Evolutionary conservation across 2,113 vertebrate species (phyloP).

Genomic region (Motacilla alba): DNA sequence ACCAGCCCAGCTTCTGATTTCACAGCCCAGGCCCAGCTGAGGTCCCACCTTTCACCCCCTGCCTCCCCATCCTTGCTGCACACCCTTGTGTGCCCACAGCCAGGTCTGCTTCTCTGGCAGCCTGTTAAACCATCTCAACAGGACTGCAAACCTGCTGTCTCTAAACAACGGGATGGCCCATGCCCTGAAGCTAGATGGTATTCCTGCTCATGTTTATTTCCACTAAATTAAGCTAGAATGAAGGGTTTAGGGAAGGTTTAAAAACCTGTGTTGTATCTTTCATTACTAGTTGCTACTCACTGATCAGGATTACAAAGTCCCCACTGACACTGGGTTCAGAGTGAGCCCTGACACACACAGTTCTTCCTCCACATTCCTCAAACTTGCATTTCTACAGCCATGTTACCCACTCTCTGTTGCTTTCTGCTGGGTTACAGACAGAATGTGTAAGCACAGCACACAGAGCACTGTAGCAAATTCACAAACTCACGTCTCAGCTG

Average conservation of each 20-base stretch:
- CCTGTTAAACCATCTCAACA: neutral
- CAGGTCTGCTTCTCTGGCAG: neutral
- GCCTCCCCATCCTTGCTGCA: neutral
- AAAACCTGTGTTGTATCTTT: neutral
- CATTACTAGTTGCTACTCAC: neutral
- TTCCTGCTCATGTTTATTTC: slow-evolving; percentile 11
- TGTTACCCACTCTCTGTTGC: neutral
- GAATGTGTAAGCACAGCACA: neutral
- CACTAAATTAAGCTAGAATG: slow-evolving; percentile 40
- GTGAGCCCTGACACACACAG: neutral
- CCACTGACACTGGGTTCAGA: neutral
- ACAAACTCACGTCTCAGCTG: neutral
- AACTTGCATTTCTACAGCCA: neutral
- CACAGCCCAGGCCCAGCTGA: neutral
- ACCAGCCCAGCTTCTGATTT: neutral
- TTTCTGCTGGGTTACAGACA: neutral
- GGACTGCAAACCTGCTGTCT: neutral
- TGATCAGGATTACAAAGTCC: neutral
- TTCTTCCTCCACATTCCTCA: neutral
- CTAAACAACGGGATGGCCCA: neutral
- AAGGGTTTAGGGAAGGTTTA: slow-evolving; percentile 4
- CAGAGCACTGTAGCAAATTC: neutral
- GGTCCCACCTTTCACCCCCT: neutral
- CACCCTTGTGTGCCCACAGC: fast-evolving
- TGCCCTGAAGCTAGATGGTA: neutral